Conservation (phyloP, 2,888 invertebrate species). For the Thera obeliscata region DNA sequence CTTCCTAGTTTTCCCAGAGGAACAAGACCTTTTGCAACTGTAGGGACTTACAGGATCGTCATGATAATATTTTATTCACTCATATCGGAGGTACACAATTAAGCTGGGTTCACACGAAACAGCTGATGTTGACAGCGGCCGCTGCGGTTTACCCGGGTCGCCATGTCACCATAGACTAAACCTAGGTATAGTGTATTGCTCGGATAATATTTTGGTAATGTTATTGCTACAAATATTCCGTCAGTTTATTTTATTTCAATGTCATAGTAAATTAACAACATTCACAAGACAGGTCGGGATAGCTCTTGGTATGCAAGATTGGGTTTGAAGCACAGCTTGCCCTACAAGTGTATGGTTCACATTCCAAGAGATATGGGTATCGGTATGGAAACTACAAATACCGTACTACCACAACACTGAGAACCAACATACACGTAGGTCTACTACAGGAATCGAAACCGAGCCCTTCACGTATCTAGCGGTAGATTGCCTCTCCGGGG, state of each 20-base stretch:
- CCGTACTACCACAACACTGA: no score
- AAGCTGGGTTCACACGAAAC: slow-evolving; percentile 51
- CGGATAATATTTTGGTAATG: slow-evolving; percentile 19
- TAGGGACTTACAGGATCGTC: slow-evolving; percentile 24
- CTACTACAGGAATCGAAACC: not conserved
- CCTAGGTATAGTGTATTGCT: slow-evolving; percentile 27
- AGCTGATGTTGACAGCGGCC: slow-evolving; percentile 74
- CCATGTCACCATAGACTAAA: slow-evolving; percentile 48
- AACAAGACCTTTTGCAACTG: slow-evolving; percentile 25
- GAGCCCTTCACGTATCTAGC: not conserved
- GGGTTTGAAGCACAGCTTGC: not conserved
- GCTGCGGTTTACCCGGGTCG: slow-evolving; percentile 60
- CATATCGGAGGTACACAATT: slow-evolving; percentile 31
- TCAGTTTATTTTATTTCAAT: not conserved
- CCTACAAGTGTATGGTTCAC: no score
- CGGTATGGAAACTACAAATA: not conserved
- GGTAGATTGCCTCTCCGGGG: not conserved
- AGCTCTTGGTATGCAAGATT: not conserved
- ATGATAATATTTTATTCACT: slow-evolving; percentile 38
- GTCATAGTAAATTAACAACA: not conserved
- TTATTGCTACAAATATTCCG: slow-evolving; percentile 7
- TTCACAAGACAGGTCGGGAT: not conserved
- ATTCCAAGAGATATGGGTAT: not conserved
- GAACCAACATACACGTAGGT: no score
- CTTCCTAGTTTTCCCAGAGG: slow-evolving; percentile 28